Evolutionary conservation across 2,888 invertebrate genomes (phyloP), one percentile per base, ranked within the genome.

Genomic region (Sabatieria punctata): DNA sequence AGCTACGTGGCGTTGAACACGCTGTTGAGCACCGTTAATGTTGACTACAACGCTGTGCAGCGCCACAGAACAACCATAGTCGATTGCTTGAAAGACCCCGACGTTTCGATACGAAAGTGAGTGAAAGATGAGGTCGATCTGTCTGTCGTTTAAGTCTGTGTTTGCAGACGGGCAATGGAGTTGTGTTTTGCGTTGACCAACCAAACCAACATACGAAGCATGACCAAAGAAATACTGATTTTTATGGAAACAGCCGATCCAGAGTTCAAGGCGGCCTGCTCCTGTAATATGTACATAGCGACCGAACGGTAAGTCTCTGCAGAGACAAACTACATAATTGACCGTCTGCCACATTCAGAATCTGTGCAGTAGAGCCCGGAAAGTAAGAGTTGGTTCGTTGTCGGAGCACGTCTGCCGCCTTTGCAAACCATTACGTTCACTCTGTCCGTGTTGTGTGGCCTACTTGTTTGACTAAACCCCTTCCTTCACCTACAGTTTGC

Each of bases 141-240:
- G 21, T 25, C 2, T 2, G 18, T 2, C 30, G 33, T 3, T 23
- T 42, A n/a, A n/a, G 43, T 21, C 15, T 24, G n/a, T 13, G 18
- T 39, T 30, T 54, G 30, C 38, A 72, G 85, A 52, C 78, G 97
- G 47, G 95, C 97, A 0, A 86, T 99, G 85, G 97, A 99, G 67
- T 74, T 99, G 22, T 93, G 93, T 50, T 97, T 99, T 72, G 95
- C 95, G 2, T 74, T 99, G 51, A 83, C 95, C 57, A 95, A 95
- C 72, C 75, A 80, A 11, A 88, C 85, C 69, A 99, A 99, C 72
- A 85, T 97, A 62, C 78, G 88, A 62, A 82, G 85, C 55, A 95
- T 99, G 93, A 89, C 89, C 74, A 93, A 91, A 71, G 95, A 97
- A 65, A 74, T 99, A 56, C 72, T 97, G 27, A 66, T 78, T 26